phyloP scores from a whole-genome alignment of 2,113 vertebrate species.

The Archocentrus centrarchus region DNA sequence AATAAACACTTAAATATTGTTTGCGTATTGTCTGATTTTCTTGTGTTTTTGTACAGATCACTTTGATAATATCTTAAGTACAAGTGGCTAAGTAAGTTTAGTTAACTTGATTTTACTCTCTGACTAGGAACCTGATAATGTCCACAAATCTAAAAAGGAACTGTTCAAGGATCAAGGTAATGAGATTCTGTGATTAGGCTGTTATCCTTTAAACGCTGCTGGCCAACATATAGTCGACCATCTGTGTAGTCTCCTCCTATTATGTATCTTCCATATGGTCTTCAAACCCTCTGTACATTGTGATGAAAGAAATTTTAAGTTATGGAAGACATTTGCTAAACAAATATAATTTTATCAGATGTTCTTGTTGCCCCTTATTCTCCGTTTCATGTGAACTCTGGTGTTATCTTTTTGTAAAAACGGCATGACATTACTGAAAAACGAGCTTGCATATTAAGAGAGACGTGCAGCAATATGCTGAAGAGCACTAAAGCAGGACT shows the following conservation, averaged over 20 bases:
- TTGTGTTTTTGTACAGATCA: not conserved
- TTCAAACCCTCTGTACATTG: not conserved
- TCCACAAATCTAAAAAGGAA: not conserved
- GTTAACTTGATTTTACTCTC: not conserved
- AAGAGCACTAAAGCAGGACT: not conserved
- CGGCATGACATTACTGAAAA: not conserved
- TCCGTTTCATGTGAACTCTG: not conserved
- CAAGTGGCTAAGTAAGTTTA: no score
- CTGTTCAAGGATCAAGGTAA: not conserved
- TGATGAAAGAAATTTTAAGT: not conserved
- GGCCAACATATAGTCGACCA: not conserved
- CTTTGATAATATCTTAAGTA: not conserved
- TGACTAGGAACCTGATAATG: not conserved
- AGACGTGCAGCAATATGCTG: not conserved
- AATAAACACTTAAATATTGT: slow-evolving; percentile 66
- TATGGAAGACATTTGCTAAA: not conserved
- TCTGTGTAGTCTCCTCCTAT: rapidly evolving
- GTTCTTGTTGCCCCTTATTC: not conserved
- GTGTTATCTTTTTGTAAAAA: not conserved
- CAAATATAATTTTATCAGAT: not conserved
- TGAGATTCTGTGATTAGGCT: not conserved
- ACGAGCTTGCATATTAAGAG: not conserved
- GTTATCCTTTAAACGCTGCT: not conserved
- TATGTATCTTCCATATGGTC: not conserved
- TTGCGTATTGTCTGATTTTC: not conserved